phyloP scores from a whole-genome alignment of 1,140 invertebrate species.

The Orius laevigatus region DNA sequence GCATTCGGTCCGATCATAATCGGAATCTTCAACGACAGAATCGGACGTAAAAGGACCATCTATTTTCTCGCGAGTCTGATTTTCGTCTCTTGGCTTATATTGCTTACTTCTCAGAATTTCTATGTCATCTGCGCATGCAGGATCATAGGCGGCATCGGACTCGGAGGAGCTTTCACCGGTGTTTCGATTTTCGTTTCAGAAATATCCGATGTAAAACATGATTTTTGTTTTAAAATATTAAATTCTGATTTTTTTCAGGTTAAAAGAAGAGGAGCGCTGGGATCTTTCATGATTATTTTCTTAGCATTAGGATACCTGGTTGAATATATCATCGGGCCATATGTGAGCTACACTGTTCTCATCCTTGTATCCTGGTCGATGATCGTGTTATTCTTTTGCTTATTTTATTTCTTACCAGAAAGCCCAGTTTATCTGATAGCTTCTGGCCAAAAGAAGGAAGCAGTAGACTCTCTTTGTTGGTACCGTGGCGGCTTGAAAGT shows the following conservation, averaged over 20 bases:
- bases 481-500: no score
- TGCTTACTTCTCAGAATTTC: background rate
- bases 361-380: conserved; percentile 36
- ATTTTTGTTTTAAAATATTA: no score
- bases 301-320: conserved; percentile 46
- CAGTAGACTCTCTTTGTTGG: no score
- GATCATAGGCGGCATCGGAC: background rate
- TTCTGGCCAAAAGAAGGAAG: no score
- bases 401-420: no score
- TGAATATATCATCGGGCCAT: conserved; percentile 58
- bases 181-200: background rate
- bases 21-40: background rate
- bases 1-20: background rate
- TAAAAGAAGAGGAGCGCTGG: no score
- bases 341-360: conserved; percentile 44
- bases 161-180: background rate
- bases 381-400: no score
- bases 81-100: background rate
- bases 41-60: background rate
- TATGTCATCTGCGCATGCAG: background rate
- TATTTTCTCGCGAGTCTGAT: background rate
- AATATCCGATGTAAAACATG: background rate
- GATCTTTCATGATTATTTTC: no score
- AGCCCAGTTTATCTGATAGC: no score
- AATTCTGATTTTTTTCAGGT: no score